A percentile compares a stretch with the other conserved stretches of the same genome.
Evolutionary conservation across 2,113 vertebrate genomes (phyloP).

Genomic region (Xiphorhynchus elegans): DNA sequence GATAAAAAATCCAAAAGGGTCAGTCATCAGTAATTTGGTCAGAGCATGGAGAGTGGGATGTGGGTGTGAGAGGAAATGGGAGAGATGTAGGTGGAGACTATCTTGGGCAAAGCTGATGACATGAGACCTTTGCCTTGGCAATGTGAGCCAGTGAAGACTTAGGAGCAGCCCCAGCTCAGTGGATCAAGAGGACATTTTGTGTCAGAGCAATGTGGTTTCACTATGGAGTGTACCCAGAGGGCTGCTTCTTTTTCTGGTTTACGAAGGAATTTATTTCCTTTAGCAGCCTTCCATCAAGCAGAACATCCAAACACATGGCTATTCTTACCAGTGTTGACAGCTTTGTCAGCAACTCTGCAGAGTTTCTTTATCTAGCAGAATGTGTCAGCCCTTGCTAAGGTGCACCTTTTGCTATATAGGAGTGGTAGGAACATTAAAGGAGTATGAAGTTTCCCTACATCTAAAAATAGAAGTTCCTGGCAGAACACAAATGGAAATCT

Average conservation of each 20-base stretch:
- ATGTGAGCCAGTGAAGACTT: neutral
- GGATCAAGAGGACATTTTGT: neutral
- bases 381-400: neutral
- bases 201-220: neutral
- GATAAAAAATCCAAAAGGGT: neutral
- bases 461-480: slow-evolving; percentile 45
- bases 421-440: neutral
- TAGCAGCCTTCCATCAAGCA: neutral
- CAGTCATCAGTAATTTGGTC: neutral
- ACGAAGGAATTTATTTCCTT: neutral
- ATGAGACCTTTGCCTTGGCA: neutral
- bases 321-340: neutral
- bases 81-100: neutral
- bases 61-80: neutral
- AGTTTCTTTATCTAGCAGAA: neutral
- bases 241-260: neutral
- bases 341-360: neutral
- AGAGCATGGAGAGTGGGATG: neutral
- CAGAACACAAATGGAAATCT: slow-evolving; percentile 17
- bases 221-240: neutral
- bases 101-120: neutral
- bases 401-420: neutral
- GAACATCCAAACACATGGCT: neutral
- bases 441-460: neutral
- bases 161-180: neutral